A percentile compares a stretch with the other conserved stretches of the same genome.
Conservation (phyloP, 1,140 invertebrate species). For the Limonius californicus region DNA sequence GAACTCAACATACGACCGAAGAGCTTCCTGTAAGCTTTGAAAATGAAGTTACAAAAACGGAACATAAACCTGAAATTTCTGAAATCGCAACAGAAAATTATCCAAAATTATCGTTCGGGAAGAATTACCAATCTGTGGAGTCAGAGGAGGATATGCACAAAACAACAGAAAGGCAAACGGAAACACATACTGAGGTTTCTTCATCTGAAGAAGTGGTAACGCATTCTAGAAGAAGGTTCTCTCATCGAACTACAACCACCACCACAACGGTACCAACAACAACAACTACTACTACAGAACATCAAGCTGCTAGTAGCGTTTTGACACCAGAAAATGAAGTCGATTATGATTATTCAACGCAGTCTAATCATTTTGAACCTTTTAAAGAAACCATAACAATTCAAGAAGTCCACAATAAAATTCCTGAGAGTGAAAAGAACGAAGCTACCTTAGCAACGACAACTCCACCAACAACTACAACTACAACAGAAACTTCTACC, state of each 20-base stretch:
- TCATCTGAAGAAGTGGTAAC: not conserved
- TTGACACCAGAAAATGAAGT: slow-evolving; percentile 38
- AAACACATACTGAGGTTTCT: not conserved
- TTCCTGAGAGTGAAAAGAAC: slow-evolving; percentile 48
- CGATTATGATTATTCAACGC: slow-evolving; percentile 29
- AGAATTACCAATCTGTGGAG: not conserved
- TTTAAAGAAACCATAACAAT: slow-evolving; percentile 16
- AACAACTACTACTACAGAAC: not conserved
- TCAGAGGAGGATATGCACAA: not conserved
- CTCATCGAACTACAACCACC: not conserved
- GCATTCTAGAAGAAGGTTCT: not conserved
- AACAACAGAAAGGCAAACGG: not conserved
- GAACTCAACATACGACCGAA: not conserved
- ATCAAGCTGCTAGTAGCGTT: slow-evolving; percentile 9
- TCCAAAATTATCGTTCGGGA: not conserved
- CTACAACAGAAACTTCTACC: slow-evolving; percentile 41
- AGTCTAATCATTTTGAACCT: slow-evolving; percentile 1
- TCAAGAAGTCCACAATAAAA: slow-evolving; percentile 16
- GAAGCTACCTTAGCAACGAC: slow-evolving; percentile 49
- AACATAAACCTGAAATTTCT: not conserved
- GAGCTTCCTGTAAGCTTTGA: not conserved
- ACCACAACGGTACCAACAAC: not conserved
- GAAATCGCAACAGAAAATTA: not conserved
- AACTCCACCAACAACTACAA: slow-evolving; percentile 47
- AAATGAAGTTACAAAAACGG: slow-evolving; percentile 1